A percentile compares a stretch with the other conserved stretches of the same genome.
phyloP scores from a whole-genome alignment of 2,113 vertebrate genomes.

The Brachyhypopomus gauderio region DNA sequence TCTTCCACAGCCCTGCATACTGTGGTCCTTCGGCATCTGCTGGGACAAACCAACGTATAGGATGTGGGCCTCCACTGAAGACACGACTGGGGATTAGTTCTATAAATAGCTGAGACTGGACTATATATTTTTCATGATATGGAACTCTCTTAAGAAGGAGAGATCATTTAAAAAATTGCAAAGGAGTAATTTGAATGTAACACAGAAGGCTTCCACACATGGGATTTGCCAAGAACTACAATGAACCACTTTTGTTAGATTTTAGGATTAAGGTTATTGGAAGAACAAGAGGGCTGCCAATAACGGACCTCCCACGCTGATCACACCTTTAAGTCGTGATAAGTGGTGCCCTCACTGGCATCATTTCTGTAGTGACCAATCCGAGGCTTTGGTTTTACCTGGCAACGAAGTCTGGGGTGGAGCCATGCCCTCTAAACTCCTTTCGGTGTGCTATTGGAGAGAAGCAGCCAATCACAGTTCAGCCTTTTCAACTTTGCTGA shows the following conservation, averaged over 20 bases:
- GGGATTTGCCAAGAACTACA: background rate
- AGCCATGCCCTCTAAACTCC: constrained; percentile 24
- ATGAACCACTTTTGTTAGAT: background rate
- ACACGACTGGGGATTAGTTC: background rate
- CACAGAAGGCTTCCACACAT: background rate
- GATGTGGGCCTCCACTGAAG: background rate
- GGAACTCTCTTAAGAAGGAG: background rate
- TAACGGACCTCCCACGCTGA: constrained; percentile 12
- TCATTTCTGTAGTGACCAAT: constrained; percentile 33
- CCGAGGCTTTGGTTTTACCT: constrained; percentile 37
- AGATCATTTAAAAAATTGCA: background rate
- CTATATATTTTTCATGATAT: background rate
- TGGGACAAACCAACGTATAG: constrained; percentile 17
- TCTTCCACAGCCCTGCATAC: constrained; percentile 28
- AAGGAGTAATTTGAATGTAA: background rate
- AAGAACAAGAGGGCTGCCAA: constrained; percentile 36
- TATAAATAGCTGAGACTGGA: background rate
- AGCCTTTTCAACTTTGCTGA: background rate
- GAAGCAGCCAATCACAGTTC: constrained; percentile 10
- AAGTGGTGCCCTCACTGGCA: constrained; percentile 23
- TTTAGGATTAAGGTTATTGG: constrained; percentile 35
- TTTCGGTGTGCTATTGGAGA: constrained; percentile 35
- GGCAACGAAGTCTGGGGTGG: constrained; percentile 34
- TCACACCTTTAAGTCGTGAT: constrained; percentile 31
- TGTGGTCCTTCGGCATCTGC: constrained; percentile 1